Conservation (phyloP, 2,797 vertebrate species). For the Orestias chungarensis region DNA sequence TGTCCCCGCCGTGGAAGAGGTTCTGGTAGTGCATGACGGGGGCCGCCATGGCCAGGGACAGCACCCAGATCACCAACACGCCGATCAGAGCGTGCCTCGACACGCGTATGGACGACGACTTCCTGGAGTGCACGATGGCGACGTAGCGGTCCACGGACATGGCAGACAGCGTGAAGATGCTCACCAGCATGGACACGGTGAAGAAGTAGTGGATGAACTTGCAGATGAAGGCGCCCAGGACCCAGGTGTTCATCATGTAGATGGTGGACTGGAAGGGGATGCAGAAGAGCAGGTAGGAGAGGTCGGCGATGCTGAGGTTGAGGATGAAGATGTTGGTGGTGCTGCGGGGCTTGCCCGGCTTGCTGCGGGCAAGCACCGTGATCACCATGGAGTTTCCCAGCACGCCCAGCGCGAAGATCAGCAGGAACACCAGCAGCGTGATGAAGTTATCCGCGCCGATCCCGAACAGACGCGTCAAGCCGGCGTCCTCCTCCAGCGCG, state of each 20-base stretch:
- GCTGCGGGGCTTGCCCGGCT: slow-evolving; percentile 88
- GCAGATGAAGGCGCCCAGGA: slow-evolving; percentile 94
- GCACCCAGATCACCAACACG: slow-evolving; percentile 89
- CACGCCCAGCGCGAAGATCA: slow-evolving; percentile 93
- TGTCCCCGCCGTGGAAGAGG: slow-evolving; percentile 82
- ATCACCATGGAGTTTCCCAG: slow-evolving; percentile 97
- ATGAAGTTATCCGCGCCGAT: slow-evolving; percentile 91
- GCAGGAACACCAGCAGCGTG: slow-evolving; percentile 88
- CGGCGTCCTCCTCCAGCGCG: slow-evolving; percentile 69
- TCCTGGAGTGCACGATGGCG: slow-evolving; percentile 94
- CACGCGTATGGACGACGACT: slow-evolving; percentile 88
- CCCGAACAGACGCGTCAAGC: slow-evolving; percentile 81
- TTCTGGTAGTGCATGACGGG: slow-evolving; percentile 92
- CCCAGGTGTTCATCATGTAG: slow-evolving; percentile 92
- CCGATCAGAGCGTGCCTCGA: slow-evolving; percentile 87
- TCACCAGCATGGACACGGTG: slow-evolving; percentile 97
- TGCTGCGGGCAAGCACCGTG: slow-evolving; percentile 90
- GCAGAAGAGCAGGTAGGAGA: slow-evolving; percentile 96
- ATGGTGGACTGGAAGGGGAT: slow-evolving; percentile 96
- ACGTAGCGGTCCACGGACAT: slow-evolving; percentile 99
- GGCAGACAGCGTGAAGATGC: slow-evolving; percentile 95
- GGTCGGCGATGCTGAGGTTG: slow-evolving; percentile 95
- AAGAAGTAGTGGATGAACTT: slow-evolving; percentile 98
- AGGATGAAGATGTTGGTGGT: slow-evolving; percentile 98
- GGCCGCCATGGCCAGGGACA: slow-evolving; percentile 91